phyloP scores from a whole-genome alignment of 2,113 vertebrate genomes.

The Morone saxatilis region DNA sequence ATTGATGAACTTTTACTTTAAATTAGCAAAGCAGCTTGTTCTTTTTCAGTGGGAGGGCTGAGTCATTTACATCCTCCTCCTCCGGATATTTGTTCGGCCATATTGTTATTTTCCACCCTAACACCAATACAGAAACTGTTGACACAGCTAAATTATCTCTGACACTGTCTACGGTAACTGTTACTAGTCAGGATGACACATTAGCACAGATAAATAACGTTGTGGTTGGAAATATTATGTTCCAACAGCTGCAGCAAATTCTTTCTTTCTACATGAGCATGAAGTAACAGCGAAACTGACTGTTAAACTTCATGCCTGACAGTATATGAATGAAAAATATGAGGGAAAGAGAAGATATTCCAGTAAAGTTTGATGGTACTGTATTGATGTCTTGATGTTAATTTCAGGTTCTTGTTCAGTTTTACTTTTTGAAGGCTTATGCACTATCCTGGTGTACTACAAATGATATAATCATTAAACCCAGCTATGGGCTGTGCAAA shows the following conservation, averaged over 20 bases:
- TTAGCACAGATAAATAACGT: conserved; percentile 49
- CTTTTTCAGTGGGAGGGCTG: background rate
- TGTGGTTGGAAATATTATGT: conserved; percentile 24
- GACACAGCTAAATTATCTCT: conserved; percentile 34
- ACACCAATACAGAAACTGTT: conserved; percentile 36
- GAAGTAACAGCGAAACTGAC: background rate
- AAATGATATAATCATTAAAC: background rate
- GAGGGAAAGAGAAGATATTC: background rate
- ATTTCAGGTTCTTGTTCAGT: background rate
- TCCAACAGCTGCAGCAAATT: conserved; percentile 42
- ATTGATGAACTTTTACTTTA: background rate
- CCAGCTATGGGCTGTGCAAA: background rate
- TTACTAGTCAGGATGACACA: conserved; percentile 30
- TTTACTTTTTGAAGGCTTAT: background rate
- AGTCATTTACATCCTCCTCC: conserved; percentile 14
- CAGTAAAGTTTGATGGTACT: background rate
- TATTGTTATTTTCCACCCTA: conserved; percentile 34
- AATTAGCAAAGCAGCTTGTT: conserved; percentile 4
- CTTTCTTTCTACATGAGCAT: conserved; percentile 8
- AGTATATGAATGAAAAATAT: background rate
- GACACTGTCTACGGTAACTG: conserved; percentile 30
- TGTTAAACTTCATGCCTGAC: background rate
- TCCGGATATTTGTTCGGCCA: conserved; percentile 14
- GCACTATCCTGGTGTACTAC: background rate
- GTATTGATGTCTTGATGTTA: background rate